Evolutionary conservation across 2,888 invertebrate genomes (phyloP), one percentile per base, ranked within the genome.

Genomic region (Meiosimyza platycephala): DNA sequence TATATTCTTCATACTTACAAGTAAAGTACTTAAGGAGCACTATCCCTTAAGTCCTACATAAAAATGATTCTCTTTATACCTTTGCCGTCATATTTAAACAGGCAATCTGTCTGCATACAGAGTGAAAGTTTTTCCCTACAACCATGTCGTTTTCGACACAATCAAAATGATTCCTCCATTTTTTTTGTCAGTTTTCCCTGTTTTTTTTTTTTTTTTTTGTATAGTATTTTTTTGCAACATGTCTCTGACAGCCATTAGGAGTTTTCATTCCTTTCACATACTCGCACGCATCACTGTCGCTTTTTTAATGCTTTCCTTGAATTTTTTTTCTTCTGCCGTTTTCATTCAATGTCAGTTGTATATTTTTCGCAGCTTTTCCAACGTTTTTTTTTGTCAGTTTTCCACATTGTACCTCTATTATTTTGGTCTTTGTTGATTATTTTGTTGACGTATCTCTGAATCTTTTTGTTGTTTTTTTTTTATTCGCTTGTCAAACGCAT

Each of bases 231-330:
- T 33, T 57, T 72, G 18, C 64, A 22, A 59, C 59, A 62, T 81
- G 80, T 76, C 73, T 77, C 76, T 82, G 81, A 81, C 80, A 82
- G 79, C 78, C 78, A 78, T 79, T 78, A 79, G 77, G 79, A 80
- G 79, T 82, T 81, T 83, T 79, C 79, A 83, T 81, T 83, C 84
- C 74, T 77, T 79, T 78, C 80, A 79, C 83, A 80, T 63, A 69
- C 63, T 63, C 51, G 28, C 79, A 81, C 74, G 76, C 82, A 80
- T 84, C 82, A 82, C 83, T 84, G 84, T 84, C 80, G 83, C 80
- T 76, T 82, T 78, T 78, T 80, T 51, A 71, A 65, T 51, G 57
- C 54, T 33, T 59, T 40, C 22, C 40, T 59, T 54, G 33, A 65
- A 18, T 50, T 13, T 40, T 48, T 15, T 13, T 4, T 40, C 22